phyloP scores from a whole-genome alignment of 1,140 invertebrate species.

The Hypothenemus hampei region DNA sequence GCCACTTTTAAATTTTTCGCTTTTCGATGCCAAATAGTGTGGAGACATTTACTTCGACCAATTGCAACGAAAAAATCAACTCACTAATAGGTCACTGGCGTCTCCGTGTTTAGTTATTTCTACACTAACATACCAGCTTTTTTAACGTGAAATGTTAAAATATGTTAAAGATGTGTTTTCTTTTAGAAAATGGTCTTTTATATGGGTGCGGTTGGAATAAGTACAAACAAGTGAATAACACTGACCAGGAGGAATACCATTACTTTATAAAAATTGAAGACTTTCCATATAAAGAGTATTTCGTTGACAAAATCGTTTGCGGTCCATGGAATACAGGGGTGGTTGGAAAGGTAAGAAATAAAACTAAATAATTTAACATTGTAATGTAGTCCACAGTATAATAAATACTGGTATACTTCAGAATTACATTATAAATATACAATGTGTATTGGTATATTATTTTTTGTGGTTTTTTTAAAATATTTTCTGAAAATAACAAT shows the following conservation, averaged over 20 bases:
- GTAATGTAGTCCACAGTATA: conserved; percentile 48
- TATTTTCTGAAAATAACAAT: conserved; percentile 50
- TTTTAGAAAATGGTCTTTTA: conserved; percentile 53
- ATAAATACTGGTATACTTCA: conserved; percentile 50
- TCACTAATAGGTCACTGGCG: not conserved
- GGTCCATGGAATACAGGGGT: conserved; percentile 38
- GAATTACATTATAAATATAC: conserved; percentile 50
- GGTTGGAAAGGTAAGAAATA: conserved; percentile 20
- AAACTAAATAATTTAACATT: conserved; percentile 38
- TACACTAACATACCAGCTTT: too few relatives aligned
- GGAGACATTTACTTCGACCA: too few relatives aligned
- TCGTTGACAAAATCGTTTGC: conserved; percentile 33
- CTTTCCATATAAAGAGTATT: conserved; percentile 29
- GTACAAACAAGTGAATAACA: conserved; percentile 63
- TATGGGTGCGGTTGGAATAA: conserved; percentile 70
- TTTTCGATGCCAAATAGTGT: too few relatives aligned
- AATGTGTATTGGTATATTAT: conserved; percentile 48
- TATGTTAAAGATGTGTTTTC: too few relatives aligned
- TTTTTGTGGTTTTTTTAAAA: conserved; percentile 47
- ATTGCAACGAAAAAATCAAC: not conserved
- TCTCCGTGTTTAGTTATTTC: not conserved
- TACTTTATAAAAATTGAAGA: conserved; percentile 31
- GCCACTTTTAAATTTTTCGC: too few relatives aligned
- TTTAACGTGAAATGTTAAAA: not conserved
- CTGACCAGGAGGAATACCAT: conserved; percentile 28